These are phyloP conservation scores for Bos indicus DNA, from an alignment of 2,113 vertebrate species.

Conservation along the genomic window DNA sequence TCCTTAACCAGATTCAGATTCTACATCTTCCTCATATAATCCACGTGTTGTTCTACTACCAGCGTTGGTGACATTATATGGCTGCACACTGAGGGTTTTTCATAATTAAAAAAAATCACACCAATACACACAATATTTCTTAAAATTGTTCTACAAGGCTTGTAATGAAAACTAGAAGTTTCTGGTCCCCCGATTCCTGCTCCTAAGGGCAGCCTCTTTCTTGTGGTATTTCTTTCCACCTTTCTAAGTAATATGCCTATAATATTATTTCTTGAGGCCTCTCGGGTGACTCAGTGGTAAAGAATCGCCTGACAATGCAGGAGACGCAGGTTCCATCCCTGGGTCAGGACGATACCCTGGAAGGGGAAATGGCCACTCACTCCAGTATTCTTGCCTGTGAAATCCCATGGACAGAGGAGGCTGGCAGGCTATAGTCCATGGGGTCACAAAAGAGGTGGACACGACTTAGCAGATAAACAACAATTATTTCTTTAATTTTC, in stretches of 20 bases:
- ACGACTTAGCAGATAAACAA: background rate
- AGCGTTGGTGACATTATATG: background rate
- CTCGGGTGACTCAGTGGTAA: background rate
- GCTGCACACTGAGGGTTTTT: background rate
- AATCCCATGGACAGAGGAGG: background rate
- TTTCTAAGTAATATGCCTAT: background rate
- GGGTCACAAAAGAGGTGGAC: background rate
- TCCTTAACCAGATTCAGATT: background rate
- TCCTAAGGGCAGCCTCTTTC: background rate
- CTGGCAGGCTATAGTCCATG: background rate
- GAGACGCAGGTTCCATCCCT: background rate
- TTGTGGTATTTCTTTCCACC: background rate
- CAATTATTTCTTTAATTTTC: background rate
- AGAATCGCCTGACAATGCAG: background rate
- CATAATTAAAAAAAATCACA: background rate
- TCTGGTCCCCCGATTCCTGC: background rate
- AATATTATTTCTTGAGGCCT: background rate
- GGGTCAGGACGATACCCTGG: background rate
- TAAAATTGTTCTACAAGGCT: background rate
- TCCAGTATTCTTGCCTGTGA: background rate
- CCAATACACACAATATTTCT: background rate
- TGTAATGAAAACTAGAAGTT: background rate
- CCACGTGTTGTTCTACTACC: background rate
- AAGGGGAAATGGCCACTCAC: background rate
- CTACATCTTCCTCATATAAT: background rate